These are phyloP conservation scores for Heliocidaris erythrogramma DNA, from an alignment of 35 echinoderm and acorn worm genomes.

Conservation along the genomic window DNA sequence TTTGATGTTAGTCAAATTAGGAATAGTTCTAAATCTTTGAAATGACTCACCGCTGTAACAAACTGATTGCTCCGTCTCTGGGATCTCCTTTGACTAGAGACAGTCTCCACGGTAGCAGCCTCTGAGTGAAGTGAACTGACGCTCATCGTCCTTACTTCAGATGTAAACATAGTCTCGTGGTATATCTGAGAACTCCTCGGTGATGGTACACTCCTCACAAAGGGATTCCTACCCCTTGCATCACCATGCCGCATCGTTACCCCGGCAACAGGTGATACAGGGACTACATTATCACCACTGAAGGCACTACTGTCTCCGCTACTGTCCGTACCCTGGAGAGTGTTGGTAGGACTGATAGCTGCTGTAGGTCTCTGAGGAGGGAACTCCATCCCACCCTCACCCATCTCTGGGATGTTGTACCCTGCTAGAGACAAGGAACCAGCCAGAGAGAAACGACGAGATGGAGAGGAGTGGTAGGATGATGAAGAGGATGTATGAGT, in stretches of 20 bases:
- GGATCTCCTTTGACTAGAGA: conserved; percentile 21
- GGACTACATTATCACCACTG: neutral
- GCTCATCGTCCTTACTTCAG: conserved; percentile 33
- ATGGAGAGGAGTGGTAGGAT: neutral
- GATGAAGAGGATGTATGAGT: neutral
- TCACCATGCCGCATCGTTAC: neutral
- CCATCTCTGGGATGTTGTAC: conserved; percentile 44
- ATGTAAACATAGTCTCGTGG: conserved; percentile 24
- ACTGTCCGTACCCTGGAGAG: conserved; percentile 20
- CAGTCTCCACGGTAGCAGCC: conserved; percentile 28
- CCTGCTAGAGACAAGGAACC: conserved; percentile 32
- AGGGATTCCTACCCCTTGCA: neutral
- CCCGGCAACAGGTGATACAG: neutral
- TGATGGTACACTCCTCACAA: conserved; percentile 20
- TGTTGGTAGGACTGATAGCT: conserved; percentile 34
- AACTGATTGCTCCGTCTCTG: conserved; percentile 36
- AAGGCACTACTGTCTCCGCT: conserved; percentile 5
- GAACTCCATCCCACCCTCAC: neutral
- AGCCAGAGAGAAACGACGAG: conserved; percentile 29
- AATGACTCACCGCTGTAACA: conserved; percentile 20
- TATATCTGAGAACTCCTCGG: conserved; percentile 27
- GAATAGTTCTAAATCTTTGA: no score
- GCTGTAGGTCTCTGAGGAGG: conserved; percentile 3
- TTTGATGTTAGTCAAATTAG: no score
- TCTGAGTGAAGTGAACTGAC: conserved; percentile 42